Percentiles rank a stretch among this genome's conserved stretches.
Conservation (phyloP, 2,888 invertebrate species). For the Lathronympha strigana region DNA sequence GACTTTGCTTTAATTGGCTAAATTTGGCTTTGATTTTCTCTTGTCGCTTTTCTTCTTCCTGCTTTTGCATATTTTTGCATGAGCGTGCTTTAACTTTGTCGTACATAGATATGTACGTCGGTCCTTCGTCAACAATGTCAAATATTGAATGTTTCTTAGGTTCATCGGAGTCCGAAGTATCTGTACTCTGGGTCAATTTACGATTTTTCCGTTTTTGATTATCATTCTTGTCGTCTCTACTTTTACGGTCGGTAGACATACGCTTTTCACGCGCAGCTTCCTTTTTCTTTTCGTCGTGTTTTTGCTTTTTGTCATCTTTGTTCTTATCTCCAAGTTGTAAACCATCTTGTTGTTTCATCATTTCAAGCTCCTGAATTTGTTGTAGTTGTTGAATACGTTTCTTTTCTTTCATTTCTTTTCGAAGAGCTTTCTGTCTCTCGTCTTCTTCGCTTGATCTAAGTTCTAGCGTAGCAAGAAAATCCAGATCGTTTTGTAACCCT, state of each 20-base stretch:
- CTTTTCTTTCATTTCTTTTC: conserved; percentile 84
- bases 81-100: conserved; percentile 98
- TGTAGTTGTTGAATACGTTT: conserved; percentile 79
- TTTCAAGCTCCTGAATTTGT: conserved; percentile 79
- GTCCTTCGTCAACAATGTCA: conserved; percentile 94
- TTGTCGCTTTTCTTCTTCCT: conserved; percentile 93
- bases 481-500: conserved; percentile 80
- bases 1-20: conserved; percentile 92
- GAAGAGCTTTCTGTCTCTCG: conserved; percentile 82
- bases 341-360: conserved; percentile 78
- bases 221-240: conserved; percentile 77
- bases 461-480: conserved; percentile 84
- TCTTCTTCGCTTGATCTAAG: conserved; percentile 85
- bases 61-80: conserved; percentile 96
- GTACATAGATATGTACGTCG: conserved; percentile 98
- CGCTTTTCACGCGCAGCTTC: conserved; percentile 77
- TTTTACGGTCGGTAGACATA: conserved; percentile 79
- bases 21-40: conserved; percentile 96
- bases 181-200: conserved; percentile 83
- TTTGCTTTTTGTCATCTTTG: conserved; percentile 74
- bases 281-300: conserved; percentile 76
- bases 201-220: conserved; percentile 72
- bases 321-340: conserved; percentile 74
- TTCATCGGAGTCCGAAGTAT: conserved; percentile 90
- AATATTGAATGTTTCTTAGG: conserved; percentile 96